These are phyloP conservation scores for Chaetoderma sp. DNA, from an alignment of 2,888 invertebrate genomes.

Conservation along the genomic window DNA sequence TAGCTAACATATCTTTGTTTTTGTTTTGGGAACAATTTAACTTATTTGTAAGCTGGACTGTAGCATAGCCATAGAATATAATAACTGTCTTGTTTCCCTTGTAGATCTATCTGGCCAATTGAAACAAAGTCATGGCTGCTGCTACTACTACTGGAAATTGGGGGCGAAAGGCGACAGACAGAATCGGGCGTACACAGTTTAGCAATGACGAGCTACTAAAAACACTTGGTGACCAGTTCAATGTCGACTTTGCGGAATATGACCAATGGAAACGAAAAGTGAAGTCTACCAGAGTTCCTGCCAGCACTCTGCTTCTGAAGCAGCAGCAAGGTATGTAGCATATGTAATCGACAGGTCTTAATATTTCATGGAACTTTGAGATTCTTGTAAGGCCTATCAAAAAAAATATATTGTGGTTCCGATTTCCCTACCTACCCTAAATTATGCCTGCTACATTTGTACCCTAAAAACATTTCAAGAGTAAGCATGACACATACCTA, in stretches of 20 bases:
- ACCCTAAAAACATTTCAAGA: no score
- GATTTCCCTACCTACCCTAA: no score
- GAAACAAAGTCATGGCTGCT: constrained; percentile 35
- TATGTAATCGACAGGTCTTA: background rate
- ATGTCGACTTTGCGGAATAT: constrained; percentile 55
- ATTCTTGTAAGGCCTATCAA: background rate
- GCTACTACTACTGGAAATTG: no score
- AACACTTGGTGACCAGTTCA: constrained; percentile 52
- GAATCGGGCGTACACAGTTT: constrained; percentile 47
- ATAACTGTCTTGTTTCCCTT: no score
- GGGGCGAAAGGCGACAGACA: constrained; percentile 42
- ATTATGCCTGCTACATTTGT: no score
- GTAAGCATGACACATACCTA: no score
- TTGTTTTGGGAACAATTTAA: no score
- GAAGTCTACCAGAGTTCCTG: constrained; percentile 24
- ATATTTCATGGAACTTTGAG: no score
- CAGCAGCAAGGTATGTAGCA: background rate
- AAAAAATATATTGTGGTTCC: background rate
- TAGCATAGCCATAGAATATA: no score
- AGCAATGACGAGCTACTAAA: constrained; percentile 53
- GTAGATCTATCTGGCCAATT: background rate
- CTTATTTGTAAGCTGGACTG: no score
- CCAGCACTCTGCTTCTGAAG: constrained; percentile 15
- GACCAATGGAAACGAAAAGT: constrained; percentile 54
- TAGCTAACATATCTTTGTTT: no score